phyloP scores from a whole-genome alignment of 2,797 vertebrate genomes.

The Gobio occitaniae region DNA sequence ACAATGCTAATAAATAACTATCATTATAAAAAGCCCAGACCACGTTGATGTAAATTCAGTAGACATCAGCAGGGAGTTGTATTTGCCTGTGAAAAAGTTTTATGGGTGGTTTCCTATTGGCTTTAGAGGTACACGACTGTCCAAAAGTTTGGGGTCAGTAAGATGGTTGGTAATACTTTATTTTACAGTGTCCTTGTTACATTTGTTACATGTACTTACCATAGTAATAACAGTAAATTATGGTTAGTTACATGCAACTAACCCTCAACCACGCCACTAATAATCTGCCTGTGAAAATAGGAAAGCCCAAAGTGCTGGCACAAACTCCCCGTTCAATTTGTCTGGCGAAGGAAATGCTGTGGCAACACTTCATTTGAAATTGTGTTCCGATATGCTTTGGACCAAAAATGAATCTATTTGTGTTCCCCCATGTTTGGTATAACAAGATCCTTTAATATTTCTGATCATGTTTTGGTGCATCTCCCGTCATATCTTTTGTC shows the following conservation, averaged over 20 bases:
- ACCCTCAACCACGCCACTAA: not conserved
- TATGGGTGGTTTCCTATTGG: too few species aligned
- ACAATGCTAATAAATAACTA: not conserved
- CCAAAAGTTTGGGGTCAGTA: too few species aligned
- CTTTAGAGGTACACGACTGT: too few species aligned
- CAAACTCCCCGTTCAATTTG: constrained; percentile 37
- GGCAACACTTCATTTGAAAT: constrained; percentile 30
- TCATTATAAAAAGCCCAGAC: not conserved
- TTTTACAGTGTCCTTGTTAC: too few species aligned
- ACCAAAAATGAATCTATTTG: constrained; percentile 24
- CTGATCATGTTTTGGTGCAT: constrained; percentile 30
- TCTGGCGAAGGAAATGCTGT: constrained; percentile 30
- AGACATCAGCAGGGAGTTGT: not conserved
- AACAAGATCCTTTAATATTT: constrained; percentile 45
- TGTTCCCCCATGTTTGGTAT: constrained; percentile 1
- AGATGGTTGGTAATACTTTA: too few species aligned
- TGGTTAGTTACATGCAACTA: too few species aligned
- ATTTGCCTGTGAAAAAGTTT: not conserved
- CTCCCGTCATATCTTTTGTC: constrained; percentile 14
- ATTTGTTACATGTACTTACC: too few species aligned
- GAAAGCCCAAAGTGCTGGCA: constrained; percentile 24
- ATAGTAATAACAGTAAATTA: too few species aligned
- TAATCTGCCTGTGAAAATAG: constrained; percentile 15
- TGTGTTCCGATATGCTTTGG: constrained; percentile 15
- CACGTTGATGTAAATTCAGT: not conserved